These are phyloP conservation scores for Octodonta nipae DNA, from an alignment of 2,888 invertebrate genomes.

Conservation along the genomic window DNA sequence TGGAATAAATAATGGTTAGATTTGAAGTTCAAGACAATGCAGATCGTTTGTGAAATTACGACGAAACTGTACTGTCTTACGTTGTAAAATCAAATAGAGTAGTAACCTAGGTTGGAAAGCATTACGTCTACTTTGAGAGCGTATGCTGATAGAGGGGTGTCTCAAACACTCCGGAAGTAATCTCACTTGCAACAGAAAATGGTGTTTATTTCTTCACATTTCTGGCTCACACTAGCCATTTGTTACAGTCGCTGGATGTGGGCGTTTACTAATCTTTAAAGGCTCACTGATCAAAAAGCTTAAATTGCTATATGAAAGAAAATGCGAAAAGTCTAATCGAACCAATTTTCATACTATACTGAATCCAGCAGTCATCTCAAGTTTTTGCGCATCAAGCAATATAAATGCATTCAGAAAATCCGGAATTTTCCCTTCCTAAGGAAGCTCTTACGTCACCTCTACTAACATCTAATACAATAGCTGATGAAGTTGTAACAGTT, in stretches of 20 bases:
- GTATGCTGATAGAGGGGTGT: background rate
- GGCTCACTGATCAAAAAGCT: background rate
- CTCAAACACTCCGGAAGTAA: background rate
- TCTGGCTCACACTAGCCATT: background rate
- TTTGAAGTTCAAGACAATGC: background rate
- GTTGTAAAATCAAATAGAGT: background rate
- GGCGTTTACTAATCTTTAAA: background rate
- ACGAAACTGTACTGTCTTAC: background rate
- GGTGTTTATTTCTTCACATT: background rate
- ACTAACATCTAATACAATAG: too few species aligned
- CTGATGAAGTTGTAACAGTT: too few species aligned
- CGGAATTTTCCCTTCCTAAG: background rate
- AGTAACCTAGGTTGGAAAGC: background rate
- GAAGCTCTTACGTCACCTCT: too few species aligned
- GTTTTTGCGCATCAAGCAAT: background rate
- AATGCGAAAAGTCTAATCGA: background rate
- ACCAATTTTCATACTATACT: background rate
- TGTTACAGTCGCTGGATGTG: background rate
- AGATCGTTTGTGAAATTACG: background rate
- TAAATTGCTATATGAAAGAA: background rate
- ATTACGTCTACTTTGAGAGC: background rate
- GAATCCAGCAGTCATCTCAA: background rate
- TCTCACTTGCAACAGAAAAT: background rate
- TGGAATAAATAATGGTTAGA: background rate
- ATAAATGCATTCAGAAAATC: background rate